phyloP scores from a whole-genome alignment of 2,113 vertebrate species.

The Clarias magur region DNA sequence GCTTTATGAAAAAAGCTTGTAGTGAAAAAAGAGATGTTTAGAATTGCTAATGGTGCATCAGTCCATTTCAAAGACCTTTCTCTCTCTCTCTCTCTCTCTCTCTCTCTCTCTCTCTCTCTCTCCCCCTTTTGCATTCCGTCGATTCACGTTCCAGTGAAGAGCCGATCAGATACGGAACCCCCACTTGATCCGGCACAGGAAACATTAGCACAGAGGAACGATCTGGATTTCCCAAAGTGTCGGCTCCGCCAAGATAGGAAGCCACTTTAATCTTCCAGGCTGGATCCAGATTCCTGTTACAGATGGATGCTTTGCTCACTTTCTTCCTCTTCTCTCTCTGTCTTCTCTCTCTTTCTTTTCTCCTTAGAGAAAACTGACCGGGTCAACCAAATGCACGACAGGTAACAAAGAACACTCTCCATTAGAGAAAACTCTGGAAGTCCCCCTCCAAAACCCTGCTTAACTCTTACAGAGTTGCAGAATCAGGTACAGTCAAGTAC shows the following conservation, averaged over 20 bases:
- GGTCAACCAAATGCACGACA: slow-evolving; percentile 50
- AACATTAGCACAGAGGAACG: slow-evolving; percentile 62
- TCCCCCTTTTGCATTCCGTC: slow-evolving; percentile 52
- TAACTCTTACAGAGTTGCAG: neutral
- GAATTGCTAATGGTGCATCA: slow-evolving; percentile 68
- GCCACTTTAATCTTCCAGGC: slow-evolving; percentile 62
- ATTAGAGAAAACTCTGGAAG: slow-evolving; percentile 32
- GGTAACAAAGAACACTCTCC: slow-evolving; percentile 43
- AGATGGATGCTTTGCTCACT: slow-evolving; percentile 26
- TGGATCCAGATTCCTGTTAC: slow-evolving; percentile 44
- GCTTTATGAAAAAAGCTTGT: slow-evolving; percentile 26
- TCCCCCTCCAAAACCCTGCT: slow-evolving; percentile 4
- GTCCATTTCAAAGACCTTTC: slow-evolving; percentile 63
- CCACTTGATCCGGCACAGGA: slow-evolving; percentile 59
- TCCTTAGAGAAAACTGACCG: slow-evolving; percentile 37
- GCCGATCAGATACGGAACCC: slow-evolving; percentile 66
- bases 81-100: neutral
- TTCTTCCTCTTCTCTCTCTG: slow-evolving; percentile 44
- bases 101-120: neutral
- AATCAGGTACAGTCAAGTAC: neutral
- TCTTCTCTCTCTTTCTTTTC: slow-evolving; percentile 13
- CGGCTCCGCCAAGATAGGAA: slow-evolving; percentile 53
- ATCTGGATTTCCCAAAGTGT: slow-evolving; percentile 59
- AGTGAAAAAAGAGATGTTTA: slow-evolving; percentile 59
- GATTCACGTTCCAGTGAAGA: slow-evolving; percentile 65